Evolutionary conservation across 2,888 invertebrate genomes (phyloP), one percentile per base, ranked within the genome.

Genomic region (Lithosia quadra): DNA sequence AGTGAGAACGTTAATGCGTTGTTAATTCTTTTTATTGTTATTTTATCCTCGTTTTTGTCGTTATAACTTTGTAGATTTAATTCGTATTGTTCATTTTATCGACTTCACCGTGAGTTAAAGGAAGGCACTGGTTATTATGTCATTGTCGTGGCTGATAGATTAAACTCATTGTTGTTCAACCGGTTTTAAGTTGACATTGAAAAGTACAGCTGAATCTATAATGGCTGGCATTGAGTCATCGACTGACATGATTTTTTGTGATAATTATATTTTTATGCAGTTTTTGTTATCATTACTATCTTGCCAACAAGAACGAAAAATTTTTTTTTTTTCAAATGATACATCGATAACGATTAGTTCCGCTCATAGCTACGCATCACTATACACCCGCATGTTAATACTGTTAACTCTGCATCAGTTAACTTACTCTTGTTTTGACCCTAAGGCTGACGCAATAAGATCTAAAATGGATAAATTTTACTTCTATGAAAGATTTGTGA

Each of bases 321-420:
- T 11, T 24, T 22, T 56, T 56, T 15, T 8, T 15, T 24, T 56
- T 56, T 56, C 15, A 56, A 55, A 56, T 56, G 24, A 56, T 55
- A 65, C 13, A 64, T 68, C 88, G 87, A 88, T 78, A 82, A 83
- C 77, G 82, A 84, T 82, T 78, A 67, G 67, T 72, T 76, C 67
- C 72, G 64, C 69, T 69, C 66, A 66, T 66, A 64, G 22, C 13
- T n/a, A 64, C 63, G 43, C 90, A 79, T 79, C 92, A 81, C 90
- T 89, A 86, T 63, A 63, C 75, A 76, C 87, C 89, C 90, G 89
- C 88, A 89, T 90, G 83, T 86, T 88, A 86, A 86, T 88, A 85
- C 83, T 83, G 85, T 87, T 87, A 88, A 78, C 82, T 74, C 72
- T 70, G 81, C 86, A 84, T 77, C 78, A 76, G 75, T 82, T 74